These are phyloP conservation scores for Mimachlamys varia DNA, from an alignment of 2,888 invertebrate genomes.

Conservation along the genomic window DNA sequence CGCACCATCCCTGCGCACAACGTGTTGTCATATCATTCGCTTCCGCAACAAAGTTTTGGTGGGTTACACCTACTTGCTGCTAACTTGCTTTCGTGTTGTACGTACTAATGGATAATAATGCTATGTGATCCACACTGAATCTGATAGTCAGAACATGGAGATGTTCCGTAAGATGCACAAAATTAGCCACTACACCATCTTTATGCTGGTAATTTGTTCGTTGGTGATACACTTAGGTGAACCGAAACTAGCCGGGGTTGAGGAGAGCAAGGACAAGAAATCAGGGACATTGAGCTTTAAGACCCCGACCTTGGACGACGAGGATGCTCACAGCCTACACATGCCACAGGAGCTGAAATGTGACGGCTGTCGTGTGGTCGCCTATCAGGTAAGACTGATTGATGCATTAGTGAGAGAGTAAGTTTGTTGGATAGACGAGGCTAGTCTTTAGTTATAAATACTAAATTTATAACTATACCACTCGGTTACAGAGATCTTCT, in stretches of 20 bases:
- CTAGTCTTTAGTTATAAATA: too few species aligned
- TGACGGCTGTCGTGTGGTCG: constrained; percentile 79
- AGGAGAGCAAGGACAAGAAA: constrained; percentile 50
- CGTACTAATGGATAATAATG: neutral
- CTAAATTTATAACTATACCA: too few species aligned
- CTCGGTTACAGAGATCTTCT: too few species aligned
- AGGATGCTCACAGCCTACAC: constrained; percentile 76
- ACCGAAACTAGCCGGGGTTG: constrained; percentile 21
- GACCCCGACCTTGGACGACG: constrained; percentile 76
- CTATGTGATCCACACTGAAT: neutral
- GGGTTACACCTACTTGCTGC: neutral
- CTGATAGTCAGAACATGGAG: neutral
- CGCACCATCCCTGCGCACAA: constrained; percentile 43
- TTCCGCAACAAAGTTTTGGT: constrained; percentile 43
- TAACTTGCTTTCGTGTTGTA: neutral
- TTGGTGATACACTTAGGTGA: neutral
- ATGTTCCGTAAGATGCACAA: neutral
- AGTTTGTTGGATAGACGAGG: too few species aligned
- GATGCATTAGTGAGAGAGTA: neutral
- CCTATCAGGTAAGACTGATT: constrained; percentile 72
- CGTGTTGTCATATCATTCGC: constrained; percentile 57
- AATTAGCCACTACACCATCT: neutral
- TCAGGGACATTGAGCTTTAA: constrained; percentile 67
- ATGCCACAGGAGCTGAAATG: constrained; percentile 78
- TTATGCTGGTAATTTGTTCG: neutral